Base-by-base conservation (phyloP, 2,113 vertebrate species). In the Myotis brandtii region DNA sequence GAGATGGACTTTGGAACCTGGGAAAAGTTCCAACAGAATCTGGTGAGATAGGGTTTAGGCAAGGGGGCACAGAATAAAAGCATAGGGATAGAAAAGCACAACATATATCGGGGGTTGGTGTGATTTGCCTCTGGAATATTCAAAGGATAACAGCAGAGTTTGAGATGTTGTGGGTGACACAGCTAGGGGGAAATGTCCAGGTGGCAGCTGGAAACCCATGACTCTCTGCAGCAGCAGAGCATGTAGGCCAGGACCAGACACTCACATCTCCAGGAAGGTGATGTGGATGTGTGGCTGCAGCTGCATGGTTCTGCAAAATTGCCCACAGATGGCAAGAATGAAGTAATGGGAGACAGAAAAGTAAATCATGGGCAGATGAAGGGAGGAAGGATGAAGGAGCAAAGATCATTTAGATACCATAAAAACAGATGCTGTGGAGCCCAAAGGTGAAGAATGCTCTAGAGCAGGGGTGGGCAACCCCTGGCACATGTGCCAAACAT, bases 1-100 rank as follows among this genome's bases (percentile, higher is more conserved):
- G 25, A 67, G 64, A 87, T 87, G n/a, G 75, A 77, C 25, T 86
- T 84, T 94, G 92, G 23, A 81, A 86, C 86, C 67, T 54, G 32
- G 54, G 27, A 7, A 69, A 43, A 40, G 62, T 76, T 94, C 32
- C 46, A 81, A 81, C 14, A 92, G 50, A 92, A 91, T 86, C 76
- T n/a, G 32, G 43, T 91, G n/a, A 72, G 9, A 69, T 0, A 69
- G 30, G 48, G 43, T 85, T 91, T 95, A 89, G 80, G 66, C 25
- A 50, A 93, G 25, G 20, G 16, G 37, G 3, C 50, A 72, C 3
- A 82, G 30, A 64, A 80, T 67, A 48, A 89, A 75, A 81, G 12
- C 32, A 48, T 34, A 17, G 40, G 54, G 30, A 11, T 0, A 88
- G 30, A 14, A 79, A 93, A 72, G 52, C n/a, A 88, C 37, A 46